Conservation (phyloP, 1,140 invertebrate genomes). For the Hyles vespertilio region DNA sequence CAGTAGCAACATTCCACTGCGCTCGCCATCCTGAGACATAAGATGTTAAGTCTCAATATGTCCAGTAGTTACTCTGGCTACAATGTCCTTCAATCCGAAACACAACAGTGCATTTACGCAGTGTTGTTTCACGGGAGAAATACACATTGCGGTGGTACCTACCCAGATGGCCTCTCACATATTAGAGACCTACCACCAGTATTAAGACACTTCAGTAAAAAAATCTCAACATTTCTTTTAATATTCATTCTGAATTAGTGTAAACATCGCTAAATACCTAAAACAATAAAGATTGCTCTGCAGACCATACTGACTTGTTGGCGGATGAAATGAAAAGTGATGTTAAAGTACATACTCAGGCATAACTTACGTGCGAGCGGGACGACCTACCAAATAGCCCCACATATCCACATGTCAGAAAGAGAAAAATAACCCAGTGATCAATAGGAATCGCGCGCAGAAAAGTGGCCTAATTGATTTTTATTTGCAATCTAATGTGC, state of each 20-base stretch:
- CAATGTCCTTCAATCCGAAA: too few species aligned
- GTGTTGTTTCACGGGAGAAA: too few species aligned
- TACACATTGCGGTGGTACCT: too few species aligned
- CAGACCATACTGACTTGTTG: neutral
- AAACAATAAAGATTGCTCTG: neutral
- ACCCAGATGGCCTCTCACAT: too few species aligned
- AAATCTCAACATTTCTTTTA: neutral
- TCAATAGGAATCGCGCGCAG: conserved; percentile 1
- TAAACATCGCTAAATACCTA: neutral
- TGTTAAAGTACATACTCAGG: conserved; percentile 3
- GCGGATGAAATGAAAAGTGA: conserved; percentile 6
- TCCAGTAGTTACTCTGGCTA: too few species aligned
- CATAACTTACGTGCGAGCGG: neutral
- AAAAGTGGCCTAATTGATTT: conserved; percentile 1
- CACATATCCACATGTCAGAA: neutral
- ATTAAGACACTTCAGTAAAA: too few species aligned
- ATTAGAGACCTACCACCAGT: too few species aligned
- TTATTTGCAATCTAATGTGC: neutral
- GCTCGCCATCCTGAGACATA: too few species aligned
- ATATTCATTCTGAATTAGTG: neutral
- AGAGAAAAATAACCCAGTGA: neutral
- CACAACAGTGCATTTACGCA: too few species aligned
- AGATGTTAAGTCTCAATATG: too few species aligned
- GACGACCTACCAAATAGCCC: neutral
- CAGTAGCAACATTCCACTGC: too few species aligned